Conservation (phyloP, 2,797 vertebrate species). For the Rhinella marina region DNA sequence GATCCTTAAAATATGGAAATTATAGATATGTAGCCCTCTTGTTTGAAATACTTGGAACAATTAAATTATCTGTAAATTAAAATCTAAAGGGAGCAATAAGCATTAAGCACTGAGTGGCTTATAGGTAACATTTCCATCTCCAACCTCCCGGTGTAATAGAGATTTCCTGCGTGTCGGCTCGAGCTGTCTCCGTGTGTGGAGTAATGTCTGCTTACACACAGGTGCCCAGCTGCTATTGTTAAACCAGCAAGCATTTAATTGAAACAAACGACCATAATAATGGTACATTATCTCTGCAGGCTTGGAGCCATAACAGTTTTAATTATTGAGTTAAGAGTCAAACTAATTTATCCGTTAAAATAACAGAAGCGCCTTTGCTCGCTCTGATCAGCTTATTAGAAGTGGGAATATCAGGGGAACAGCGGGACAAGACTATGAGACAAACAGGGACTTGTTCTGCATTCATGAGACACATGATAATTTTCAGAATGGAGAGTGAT, state of each 20-base stretch:
- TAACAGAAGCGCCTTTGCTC: slow-evolving; percentile 75
- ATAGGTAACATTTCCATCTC: slow-evolving; percentile 66
- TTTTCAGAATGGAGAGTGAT: neutral
- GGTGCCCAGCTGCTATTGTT: slow-evolving; percentile 98
- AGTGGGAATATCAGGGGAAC: slow-evolving; percentile 63
- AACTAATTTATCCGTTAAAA: slow-evolving; percentile 94
- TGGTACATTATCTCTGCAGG: slow-evolving; percentile 99
- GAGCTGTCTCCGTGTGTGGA: slow-evolving; percentile 93
- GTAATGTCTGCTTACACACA: slow-evolving; percentile 92
- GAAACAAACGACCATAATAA: slow-evolving; percentile 99
- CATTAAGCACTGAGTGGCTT: neutral
- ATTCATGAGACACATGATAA: slow-evolving; percentile 15
- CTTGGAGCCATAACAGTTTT: slow-evolving; percentile 95
- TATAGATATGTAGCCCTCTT: neutral
- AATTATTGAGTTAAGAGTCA: slow-evolving; percentile 97
- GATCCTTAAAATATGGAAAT: neutral
- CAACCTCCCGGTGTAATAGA: slow-evolving; percentile 69
- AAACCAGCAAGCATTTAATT: slow-evolving; percentile 99
- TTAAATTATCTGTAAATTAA: neutral
- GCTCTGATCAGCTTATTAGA: slow-evolving; percentile 72
- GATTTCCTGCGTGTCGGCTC: slow-evolving; percentile 78
- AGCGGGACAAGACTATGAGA: slow-evolving; percentile 68
- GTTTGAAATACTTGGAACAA: neutral
- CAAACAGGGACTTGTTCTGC: slow-evolving; percentile 34
- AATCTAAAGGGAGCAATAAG: neutral